Base-by-base conservation (phyloP, 2,888 invertebrate species). In the Sycophila texana region DNA sequence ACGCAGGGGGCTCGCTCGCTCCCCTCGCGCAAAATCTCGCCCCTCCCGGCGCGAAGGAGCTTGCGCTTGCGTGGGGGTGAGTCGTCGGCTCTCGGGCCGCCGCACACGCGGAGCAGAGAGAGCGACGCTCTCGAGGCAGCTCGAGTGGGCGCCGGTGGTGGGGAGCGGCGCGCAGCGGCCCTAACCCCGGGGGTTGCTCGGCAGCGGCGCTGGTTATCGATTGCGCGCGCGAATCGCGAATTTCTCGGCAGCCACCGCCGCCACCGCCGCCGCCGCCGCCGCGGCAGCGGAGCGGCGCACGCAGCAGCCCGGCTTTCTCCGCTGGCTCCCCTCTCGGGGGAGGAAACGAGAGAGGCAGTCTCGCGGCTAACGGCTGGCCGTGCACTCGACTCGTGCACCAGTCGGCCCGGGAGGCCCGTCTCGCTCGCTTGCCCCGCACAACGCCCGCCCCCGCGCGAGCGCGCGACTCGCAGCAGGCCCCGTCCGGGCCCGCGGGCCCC, bases 401-500 rank as follows among this genome's bases (percentile, higher is more conserved):
- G 77, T 77, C 77, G 77, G 77, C 77, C 74, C 77, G 80, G 77
- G 74, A 80, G 66, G 72, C 70, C 66, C 68, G 58, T 39, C 39
- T 51, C 14, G 60, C 13, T 4, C 51, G 75, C 74, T 13, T 47
- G 30, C 67, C 47, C 66, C 72, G 18, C 63, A 26, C 22, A 12
- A 58, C 20, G 18, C 57, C 20, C 12, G 26, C 13, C 14, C 22
- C 4, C 60, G 14, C 60, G 60, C 39, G 39, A 7, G 60, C 60
- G 26, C 26, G 16, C 53, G n/a, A 4, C 53, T 13, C 53, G 39
- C 39, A 7, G 47, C 65, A 51, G 39, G 55, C 20, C 47, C 58
- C 26, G 18, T 74, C 60, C 67, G 81, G 73, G 72, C 68, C 76
- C 68, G 60, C 80, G 16, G 49, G n/a, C 47, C 47, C 16, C 51